Conservation (phyloP, 2,888 invertebrate species). For the Cotesia congregata region DNA sequence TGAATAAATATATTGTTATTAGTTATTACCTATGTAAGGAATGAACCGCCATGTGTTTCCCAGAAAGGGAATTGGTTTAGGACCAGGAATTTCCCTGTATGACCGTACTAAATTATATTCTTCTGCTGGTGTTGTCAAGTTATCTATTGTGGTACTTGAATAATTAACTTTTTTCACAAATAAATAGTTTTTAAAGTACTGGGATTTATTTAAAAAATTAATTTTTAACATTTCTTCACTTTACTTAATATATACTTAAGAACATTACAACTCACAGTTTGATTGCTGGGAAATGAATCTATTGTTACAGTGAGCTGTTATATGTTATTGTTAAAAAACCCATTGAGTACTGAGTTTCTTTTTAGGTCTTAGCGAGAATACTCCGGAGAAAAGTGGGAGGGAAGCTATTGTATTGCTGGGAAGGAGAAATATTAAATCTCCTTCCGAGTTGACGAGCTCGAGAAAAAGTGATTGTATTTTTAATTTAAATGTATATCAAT, state of each 20-base stretch:
- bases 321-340: not conserved
- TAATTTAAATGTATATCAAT: too few relatives aligned
- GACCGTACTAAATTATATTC: conserved; percentile 58
- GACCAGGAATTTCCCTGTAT: conserved; percentile 82
- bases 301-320: not conserved
- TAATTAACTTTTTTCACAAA: conserved; percentile 9
- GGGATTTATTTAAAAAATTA: not conserved
- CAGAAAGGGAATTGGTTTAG: conserved; percentile 79
- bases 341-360: not conserved
- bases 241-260: not conserved
- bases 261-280: not conserved
- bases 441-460: not conserved
- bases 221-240: not conserved
- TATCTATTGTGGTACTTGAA: conserved; percentile 38
- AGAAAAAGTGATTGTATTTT: not conserved
- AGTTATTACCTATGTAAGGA: conserved; percentile 74
- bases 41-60: conserved; percentile 89
- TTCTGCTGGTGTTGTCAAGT: conserved; percentile 30
- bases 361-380: not conserved
- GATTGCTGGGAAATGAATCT: not conserved
- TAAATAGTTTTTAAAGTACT: not conserved
- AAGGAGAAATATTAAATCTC: not conserved
- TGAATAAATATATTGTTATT: not conserved
- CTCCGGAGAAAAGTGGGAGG: not conserved
- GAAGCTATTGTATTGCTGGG: not conserved